Base-by-base conservation (phyloP, 2,888 invertebrate species). In the Lepidochitona cinerea region DNA sequence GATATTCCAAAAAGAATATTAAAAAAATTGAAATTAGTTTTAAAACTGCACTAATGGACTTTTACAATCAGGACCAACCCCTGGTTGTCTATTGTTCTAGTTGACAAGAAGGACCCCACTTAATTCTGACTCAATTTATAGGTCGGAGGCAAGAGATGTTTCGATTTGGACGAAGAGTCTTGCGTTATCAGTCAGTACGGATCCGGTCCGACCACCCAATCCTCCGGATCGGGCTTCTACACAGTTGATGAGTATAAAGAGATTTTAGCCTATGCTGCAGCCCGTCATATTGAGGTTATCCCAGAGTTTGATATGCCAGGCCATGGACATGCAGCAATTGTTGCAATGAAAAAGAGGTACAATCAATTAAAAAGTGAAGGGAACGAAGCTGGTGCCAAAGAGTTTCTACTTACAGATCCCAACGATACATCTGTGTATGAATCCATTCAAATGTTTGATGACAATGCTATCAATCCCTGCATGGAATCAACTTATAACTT, bases 271-370 rank as follows among this genome's bases (percentile, higher is more conserved):
- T 86, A 79, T 72, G 88, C 88, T 49, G 77, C 76, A 29, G 77
- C 73, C 5, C 81, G 83, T 7, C 83, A 86, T 75, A 86, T 88
- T 33, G 86, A 87, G 70, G 85, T 88, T n/a, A 87, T 88, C 73
- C 88, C 88, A 33, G 87, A 88, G 67, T 83, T 88, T 35, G 88
- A 88, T 71, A 84, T 87, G 84, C 88, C 88, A 3, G 88, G 88
- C 9, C 88, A 88, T 70, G 85, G 85, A 70, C 86, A 86, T 72
- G 86, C 88, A 37, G 86, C 87, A 5, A 83, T 88, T 18, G 76
- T 75, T 33, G 81, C 87, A 54, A 88, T 88, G 87, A 80, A 84
- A 75, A 81, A 83, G 5, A 74, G 86, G 7, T 81, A 83, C 71
- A 69, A 77, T 23, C 76, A 71, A 32, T 72, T 79, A 18, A 78